Evolutionary conservation across 2,113 vertebrate genomes (phyloP).

Genomic region (Tenebrosternarchus preto): DNA sequence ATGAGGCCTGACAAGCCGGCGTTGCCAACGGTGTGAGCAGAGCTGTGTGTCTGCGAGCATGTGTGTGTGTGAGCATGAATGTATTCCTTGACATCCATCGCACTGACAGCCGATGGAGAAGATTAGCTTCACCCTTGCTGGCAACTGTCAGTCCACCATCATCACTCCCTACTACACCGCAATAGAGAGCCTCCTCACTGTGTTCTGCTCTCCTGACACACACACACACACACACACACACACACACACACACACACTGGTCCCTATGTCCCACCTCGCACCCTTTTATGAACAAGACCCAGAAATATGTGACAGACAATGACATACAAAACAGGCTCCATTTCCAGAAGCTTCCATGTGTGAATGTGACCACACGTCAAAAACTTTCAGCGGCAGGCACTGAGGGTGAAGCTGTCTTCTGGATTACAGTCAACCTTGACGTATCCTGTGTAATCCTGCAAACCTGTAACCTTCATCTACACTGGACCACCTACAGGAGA

Average conservation of each 20-base stretch:
- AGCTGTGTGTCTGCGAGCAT: slow-evolving; percentile 43
- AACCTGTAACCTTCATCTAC: background rate
- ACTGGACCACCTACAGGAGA: background rate
- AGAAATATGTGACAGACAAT: background rate
- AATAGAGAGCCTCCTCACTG: slow-evolving; percentile 46
- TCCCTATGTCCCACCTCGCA: background rate
- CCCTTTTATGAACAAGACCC: background rate
- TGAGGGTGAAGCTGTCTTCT: background rate
- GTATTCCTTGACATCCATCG: slow-evolving; percentile 63
- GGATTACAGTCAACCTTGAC: background rate
- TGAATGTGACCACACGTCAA: background rate
- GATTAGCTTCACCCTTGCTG: slow-evolving; percentile 65
- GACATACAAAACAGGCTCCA: background rate
- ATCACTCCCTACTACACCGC: slow-evolving; percentile 33
- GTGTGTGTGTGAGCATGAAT: slow-evolving; percentile 57
- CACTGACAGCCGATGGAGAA: slow-evolving; percentile 73
- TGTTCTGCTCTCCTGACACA: slow-evolving; percentile 29
- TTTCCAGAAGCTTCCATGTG: background rate
- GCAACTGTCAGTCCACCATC: slow-evolving; percentile 66
- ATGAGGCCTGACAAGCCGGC: slow-evolving; percentile 83
- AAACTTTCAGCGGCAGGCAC: background rate
- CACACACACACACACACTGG: slow-evolving; percentile 25
- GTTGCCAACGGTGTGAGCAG: slow-evolving; percentile 66
- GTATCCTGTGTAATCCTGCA: background rate
- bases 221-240: slow-evolving; percentile 19